Evolutionary conservation across 1,140 invertebrate species (phyloP), one percentile per base, ranked within the genome.

Genomic region (Coelopa frigida): DNA sequence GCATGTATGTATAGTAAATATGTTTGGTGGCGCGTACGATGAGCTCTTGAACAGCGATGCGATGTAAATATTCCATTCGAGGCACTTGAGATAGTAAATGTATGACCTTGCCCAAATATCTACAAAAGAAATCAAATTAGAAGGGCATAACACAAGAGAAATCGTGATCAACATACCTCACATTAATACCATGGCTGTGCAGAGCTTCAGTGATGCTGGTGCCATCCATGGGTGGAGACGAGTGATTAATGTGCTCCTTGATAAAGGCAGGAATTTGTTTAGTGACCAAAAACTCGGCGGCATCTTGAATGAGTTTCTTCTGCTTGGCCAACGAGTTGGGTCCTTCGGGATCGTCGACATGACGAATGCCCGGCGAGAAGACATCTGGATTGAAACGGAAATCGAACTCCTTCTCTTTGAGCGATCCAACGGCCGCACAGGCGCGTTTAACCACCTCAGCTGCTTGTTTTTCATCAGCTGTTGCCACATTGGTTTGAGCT

Each of bases 361-460:
- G 94, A 42, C 76, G 79, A 27, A 99, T 94, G 46, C 90, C 90
- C 1, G 89, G 85, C 5, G 94, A 97, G 74, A 89, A 98, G 42
- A 97, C 89, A 74, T 99, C 96, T 1, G 96, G 93, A 74, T 99
- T 99, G 71, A 99, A 99, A 39, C 92, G 80, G 45, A 99, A 88
- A 64, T 94, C 92, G 69, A 98, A 98, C 71, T 97, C 93, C 29
- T 80, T 87, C 47, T 93, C 89, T 62, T 91, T 93, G 3, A 98
- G 75, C 4, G 94, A 98, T 1, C 91, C 90, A 14, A 98, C 93
- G 31, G 89, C 85, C 10, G 79, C 70, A 12, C 92, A 89, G 22
- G 94, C 93, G 55, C 85, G 84, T 51, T 83, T 84, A 1, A 98
- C 88, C 33, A 97, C 91, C 70, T 79, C 77, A 78, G 77, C 76